These are phyloP conservation scores for Chunga burmeisteri DNA, from an alignment of 2,113 vertebrate genomes.

Conservation along the genomic window DNA sequence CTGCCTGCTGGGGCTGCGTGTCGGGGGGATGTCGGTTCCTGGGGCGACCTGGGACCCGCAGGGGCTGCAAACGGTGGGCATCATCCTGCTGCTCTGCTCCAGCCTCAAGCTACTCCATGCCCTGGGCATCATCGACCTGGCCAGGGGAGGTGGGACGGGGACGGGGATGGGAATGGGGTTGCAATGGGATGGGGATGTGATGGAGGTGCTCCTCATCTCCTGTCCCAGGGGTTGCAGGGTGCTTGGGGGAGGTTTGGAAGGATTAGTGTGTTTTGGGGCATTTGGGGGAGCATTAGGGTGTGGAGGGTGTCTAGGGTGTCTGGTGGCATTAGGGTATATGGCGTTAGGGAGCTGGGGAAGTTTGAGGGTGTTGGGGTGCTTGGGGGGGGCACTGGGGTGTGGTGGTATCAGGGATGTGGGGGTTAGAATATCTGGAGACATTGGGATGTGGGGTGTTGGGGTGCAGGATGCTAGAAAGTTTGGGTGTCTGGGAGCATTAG, in stretches of 20 bases:
- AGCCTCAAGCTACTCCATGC: slow-evolving; percentile 34
- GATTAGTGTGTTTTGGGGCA: neutral
- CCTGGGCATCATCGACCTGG: slow-evolving; percentile 23
- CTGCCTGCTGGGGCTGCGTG: neutral
- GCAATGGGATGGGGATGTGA: neutral
- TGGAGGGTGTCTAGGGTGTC: neutral
- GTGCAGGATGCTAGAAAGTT: neutral
- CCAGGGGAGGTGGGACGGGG: neutral
- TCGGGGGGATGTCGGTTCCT: neutral
- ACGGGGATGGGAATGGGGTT: neutral
- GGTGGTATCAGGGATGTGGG: neutral
- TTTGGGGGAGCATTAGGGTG: neutral
- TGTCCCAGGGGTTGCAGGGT: neutral
- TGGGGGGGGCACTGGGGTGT: neutral
- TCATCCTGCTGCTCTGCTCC: slow-evolving; percentile 50
- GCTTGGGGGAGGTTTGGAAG: neutral
- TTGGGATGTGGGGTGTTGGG: neutral
- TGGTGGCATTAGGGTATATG: neutral
- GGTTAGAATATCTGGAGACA: neutral
- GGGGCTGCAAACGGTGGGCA: slow-evolving; percentile 26
- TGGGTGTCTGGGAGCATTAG: neutral
- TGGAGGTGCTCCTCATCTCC: neutral
- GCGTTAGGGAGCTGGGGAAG: neutral
- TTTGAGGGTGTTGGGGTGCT: neutral
- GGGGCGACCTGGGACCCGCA: neutral